phyloP scores from a whole-genome alignment of 2,797 vertebrate genomes.

The Rhinatrema bivittatum region DNA sequence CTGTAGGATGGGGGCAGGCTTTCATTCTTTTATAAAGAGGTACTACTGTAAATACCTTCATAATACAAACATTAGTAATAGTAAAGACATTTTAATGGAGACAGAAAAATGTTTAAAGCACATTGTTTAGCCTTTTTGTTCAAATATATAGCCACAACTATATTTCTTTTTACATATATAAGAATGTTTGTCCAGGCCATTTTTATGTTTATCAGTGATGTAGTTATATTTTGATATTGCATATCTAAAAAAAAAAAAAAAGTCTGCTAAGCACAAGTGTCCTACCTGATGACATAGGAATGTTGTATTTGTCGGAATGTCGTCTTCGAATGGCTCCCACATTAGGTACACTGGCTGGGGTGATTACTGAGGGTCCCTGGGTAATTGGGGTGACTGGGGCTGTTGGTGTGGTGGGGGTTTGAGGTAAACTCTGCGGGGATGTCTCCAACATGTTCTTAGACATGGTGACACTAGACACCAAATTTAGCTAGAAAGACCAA shows the following conservation, averaged over 20 bases:
- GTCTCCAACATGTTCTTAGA: slow-evolving; percentile 95
- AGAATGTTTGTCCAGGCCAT: too few relatives aligned
- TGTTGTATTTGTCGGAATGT: slow-evolving; percentile 97
- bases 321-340: slow-evolving; percentile 97
- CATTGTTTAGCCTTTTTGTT: slow-evolving; percentile 3
- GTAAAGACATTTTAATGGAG: not conserved
- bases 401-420: slow-evolving; percentile 95
- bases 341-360: slow-evolving; percentile 90
- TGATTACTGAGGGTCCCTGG: slow-evolving; percentile 93
- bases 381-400: slow-evolving; percentile 94
- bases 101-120: not conserved
- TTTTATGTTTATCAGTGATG: too few relatives aligned
- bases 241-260: slow-evolving; percentile 13
- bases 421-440: slow-evolving; percentile 96
- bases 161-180: too few relatives aligned
- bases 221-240: too few relatives aligned
- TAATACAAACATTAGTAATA: not conserved
- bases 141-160: not conserved
- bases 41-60: not conserved
- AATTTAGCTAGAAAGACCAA: slow-evolving; percentile 78
- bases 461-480: slow-evolving; percentile 98
- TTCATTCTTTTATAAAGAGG: not conserved
- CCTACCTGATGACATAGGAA: slow-evolving; percentile 95
- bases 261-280: slow-evolving; percentile 5
- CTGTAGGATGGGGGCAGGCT: slow-evolving; percentile 3